Conservation (phyloP, 1,140 invertebrate species). For the Battus philenor region DNA sequence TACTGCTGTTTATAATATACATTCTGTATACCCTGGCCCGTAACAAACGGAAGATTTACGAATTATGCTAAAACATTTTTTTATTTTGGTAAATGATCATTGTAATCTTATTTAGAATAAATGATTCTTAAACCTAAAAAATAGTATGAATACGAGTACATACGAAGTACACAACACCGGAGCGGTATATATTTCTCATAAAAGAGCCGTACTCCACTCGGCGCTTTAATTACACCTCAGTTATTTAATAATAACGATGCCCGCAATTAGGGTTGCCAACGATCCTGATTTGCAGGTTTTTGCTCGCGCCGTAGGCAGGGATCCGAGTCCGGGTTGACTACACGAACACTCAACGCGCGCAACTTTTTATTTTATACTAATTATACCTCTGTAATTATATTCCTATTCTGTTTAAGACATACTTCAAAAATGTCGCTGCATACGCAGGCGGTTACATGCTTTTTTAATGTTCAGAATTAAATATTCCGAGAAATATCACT, state of each 20-base stretch:
- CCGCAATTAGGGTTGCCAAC: constrained; percentile 24
- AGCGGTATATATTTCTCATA: constrained; percentile 8
- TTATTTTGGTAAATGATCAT: no score
- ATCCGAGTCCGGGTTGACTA: constrained; percentile 9
- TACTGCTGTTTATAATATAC: no score
- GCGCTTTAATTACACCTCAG: constrained; percentile 30
- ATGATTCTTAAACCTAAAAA: no score
- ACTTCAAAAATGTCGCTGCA: constrained; percentile 10
- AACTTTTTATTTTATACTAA: constrained; percentile 10
- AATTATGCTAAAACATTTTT: no score
- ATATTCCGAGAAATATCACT: constrained; percentile 7
- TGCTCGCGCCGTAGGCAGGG: constrained; percentile 1
- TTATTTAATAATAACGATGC: constrained; percentile 43
- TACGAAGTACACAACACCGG: neutral
- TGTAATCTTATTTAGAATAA: no score
- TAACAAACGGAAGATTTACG: no score
- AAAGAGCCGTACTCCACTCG: constrained; percentile 20
- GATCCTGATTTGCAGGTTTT: constrained; percentile 14
- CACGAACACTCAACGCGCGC: neutral
- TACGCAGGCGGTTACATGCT: constrained; percentile 3
- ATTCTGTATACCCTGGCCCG: no score
- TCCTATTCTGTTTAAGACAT: constrained; percentile 13
- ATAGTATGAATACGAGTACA: no score
- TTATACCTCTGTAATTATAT: constrained; percentile 14
- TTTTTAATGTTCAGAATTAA: constrained; percentile 11